Evolutionary conservation across 2,888 invertebrate species (phyloP), one percentile per base, ranked within the genome.

Genomic region (Odontothrips loti): DNA sequence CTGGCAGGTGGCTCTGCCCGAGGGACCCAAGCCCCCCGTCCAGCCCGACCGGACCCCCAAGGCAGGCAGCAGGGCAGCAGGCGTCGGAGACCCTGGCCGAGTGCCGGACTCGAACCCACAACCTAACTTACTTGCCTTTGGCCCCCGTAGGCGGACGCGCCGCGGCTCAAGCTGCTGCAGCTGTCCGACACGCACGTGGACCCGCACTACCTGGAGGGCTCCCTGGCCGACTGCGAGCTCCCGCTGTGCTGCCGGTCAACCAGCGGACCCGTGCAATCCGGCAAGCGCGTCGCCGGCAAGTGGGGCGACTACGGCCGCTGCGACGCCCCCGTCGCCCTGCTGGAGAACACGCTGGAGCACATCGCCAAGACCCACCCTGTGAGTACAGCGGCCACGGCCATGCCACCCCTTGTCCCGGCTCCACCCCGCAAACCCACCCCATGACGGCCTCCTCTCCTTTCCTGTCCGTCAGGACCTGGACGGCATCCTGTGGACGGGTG

Each of bases 401-500:
- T 23, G 47, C 79, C 79, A 27, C 79, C 27, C 20, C 47, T 43
- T 47, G 20, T 79, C 3, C 9, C n/a, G n/a, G n/a, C n/a, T n/a
- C n/a, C n/a, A n/a, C n/a, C n/a, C n/a, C n/a, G n/a, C n/a, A n/a
- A n/a, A n/a, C n/a, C n/a, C n/a, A n/a, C n/a, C n/a, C n/a, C n/a
- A n/a, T n/a, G n/a, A n/a, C n/a, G n/a, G n/a, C 47, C 12, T n/a
- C 10, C 1, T 48, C 11, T 47, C 47, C 15, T 20, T 48, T 58
- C n/a, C 29, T 4, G 23, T 11, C 2, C 43, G 11, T 8, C 79
- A 81, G 81, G 81, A 81, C 47, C 43, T 81, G 20, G 81, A 81
- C 79, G 75, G 78, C 81, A 81, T 81, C 78, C 47, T 81, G 34
- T 81, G 81, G 81, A 81, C 81, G 78, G 81, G 81, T 4, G 81